Evolutionary conservation across 2,888 invertebrate species (phyloP).

Genomic region (Perithous albicinctus): DNA sequence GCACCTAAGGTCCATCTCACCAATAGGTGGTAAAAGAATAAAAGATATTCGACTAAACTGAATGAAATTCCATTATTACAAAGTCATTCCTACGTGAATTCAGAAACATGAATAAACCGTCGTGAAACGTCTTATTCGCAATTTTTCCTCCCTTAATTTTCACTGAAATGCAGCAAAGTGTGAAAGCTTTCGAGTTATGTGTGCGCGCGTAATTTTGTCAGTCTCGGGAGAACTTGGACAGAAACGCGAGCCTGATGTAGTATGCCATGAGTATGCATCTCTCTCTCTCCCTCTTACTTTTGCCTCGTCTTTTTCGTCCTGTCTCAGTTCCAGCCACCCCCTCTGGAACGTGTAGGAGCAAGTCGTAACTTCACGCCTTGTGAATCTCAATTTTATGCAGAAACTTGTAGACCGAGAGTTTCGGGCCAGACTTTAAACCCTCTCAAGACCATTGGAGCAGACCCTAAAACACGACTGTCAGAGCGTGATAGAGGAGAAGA

Average conservation of each 20-base stretch:
- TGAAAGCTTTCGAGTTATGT: slow-evolving; percentile 34
- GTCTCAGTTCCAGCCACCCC: slow-evolving; percentile 21
- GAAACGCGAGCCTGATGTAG: slow-evolving; percentile 50
- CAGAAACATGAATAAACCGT: background rate
- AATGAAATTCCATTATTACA: background rate
- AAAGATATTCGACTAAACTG: background rate
- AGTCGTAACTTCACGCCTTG: slow-evolving; percentile 70
- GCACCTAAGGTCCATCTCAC: background rate
- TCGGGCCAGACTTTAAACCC: slow-evolving; percentile 54
- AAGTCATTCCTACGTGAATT: background rate
- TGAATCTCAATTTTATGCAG: slow-evolving; percentile 76
- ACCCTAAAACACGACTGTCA: slow-evolving; percentile 53
- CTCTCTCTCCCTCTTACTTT: slow-evolving; percentile 37
- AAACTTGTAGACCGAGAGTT: slow-evolving; percentile 71
- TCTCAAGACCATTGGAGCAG: slow-evolving; percentile 56
- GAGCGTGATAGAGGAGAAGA: slow-evolving; percentile 44
- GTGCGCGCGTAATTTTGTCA: slow-evolving; percentile 48
- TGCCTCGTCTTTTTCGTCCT: slow-evolving; percentile 7
- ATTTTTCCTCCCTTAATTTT: slow-evolving; percentile 30
- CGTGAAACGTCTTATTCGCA: background rate
- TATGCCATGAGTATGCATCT: slow-evolving; percentile 29
- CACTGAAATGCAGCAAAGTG: slow-evolving; percentile 10
- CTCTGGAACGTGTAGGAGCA: slow-evolving; percentile 32
- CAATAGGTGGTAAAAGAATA: background rate
- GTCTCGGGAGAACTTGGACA: slow-evolving; percentile 38